Percentiles rank a stretch among this genome's conserved stretches.
phyloP scores from a whole-genome alignment of 2,888 invertebrate species.

The Folsomia candida region DNA sequence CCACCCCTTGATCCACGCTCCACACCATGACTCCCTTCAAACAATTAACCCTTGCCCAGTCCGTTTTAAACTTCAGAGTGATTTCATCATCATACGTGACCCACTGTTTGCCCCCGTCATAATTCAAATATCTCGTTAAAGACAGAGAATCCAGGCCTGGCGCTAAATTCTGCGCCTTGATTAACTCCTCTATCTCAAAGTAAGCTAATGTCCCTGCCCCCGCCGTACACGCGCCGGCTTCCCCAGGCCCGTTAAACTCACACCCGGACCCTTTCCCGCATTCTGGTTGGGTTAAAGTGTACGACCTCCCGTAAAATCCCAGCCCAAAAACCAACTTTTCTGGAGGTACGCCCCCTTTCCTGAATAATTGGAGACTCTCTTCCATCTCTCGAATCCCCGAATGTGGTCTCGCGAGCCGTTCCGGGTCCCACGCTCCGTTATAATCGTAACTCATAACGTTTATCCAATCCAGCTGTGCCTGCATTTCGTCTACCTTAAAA shows the following conservation, averaged over 20 bases:
- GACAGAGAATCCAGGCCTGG: background rate
- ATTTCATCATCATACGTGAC: constrained; percentile 30
- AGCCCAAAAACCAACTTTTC: constrained; percentile 24
- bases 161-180: background rate
- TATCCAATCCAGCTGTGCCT: constrained; percentile 22
- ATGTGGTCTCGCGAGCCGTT: constrained; percentile 20
- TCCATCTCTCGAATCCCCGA: constrained; percentile 26
- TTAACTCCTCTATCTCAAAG: constrained; percentile 27
- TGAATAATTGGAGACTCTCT: constrained; percentile 14
- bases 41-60: constrained; percentile 25
- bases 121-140: background rate
- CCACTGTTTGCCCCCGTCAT: constrained; percentile 23
- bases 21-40: constrained; percentile 30
- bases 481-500: constrained; percentile 22
- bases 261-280: constrained; percentile 22
- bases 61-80: constrained; percentile 18
- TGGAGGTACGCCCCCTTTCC: constrained; percentile 25
- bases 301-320: constrained; percentile 28
- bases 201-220: constrained; percentile 28
- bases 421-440: constrained; percentile 31
- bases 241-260: constrained; percentile 23
- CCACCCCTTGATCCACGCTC: constrained; percentile 30
- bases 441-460: constrained; percentile 31
- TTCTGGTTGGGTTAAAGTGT: constrained; percentile 13
- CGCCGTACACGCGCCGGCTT: constrained; percentile 25